Conservation (phyloP, 2,113 vertebrate genomes). For the Psammodynastes pulverulentus region DNA sequence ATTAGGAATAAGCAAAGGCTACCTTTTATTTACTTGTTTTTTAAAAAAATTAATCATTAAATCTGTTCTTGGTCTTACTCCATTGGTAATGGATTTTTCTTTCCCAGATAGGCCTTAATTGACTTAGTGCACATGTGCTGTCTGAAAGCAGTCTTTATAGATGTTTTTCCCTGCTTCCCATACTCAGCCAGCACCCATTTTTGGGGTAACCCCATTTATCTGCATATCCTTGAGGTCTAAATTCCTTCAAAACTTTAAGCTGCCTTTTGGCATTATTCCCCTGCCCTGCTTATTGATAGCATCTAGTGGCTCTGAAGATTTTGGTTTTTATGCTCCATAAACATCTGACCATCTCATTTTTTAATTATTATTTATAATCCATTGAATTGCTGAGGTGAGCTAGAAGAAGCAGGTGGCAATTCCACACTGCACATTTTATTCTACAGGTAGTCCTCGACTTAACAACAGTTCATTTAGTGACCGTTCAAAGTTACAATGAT, state of each 20-base stretch:
- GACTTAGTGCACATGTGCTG: constrained; percentile 66
- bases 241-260: constrained; percentile 62
- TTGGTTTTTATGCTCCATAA: background rate
- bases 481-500: too few species aligned
- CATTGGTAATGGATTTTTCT: constrained; percentile 65
- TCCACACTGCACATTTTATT: constrained; percentile 12
- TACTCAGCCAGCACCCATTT: constrained; percentile 50
- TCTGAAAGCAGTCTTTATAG: constrained; percentile 69
- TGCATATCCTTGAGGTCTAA: constrained; percentile 61
- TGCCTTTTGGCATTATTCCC: constrained; percentile 32
- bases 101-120: constrained; percentile 66
- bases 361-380: background rate
- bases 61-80: constrained; percentile 64
- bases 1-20: constrained; percentile 27
- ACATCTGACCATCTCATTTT: background rate
- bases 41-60: constrained; percentile 47
- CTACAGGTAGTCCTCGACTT: background rate
- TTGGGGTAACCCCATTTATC: constrained; percentile 30
- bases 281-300: background rate
- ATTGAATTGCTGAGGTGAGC: background rate
- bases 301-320: background rate
- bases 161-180: constrained; percentile 52
- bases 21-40: constrained; percentile 48
- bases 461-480: too few species aligned
- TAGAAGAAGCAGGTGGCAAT: background rate